Conservation (phyloP, 2,888 invertebrate species). For the Lasioglossum vierecki region DNA sequence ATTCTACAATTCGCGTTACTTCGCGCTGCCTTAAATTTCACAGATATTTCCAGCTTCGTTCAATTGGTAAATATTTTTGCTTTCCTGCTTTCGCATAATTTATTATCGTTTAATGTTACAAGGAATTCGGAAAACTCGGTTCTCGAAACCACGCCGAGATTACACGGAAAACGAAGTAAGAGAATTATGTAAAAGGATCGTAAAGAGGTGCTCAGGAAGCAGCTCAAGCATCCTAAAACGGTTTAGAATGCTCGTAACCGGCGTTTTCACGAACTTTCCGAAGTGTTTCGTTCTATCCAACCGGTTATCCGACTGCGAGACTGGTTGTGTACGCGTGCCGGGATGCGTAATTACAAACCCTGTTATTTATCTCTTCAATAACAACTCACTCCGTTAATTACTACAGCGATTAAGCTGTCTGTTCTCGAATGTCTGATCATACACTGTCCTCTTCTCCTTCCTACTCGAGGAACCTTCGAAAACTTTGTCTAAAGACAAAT, state of each 20-base stretch:
- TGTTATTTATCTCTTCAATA: background rate
- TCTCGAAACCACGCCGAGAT: background rate
- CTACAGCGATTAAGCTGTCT: background rate
- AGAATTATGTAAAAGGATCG: constrained; percentile 7
- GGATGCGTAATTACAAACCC: constrained; percentile 52
- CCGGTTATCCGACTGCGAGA: constrained; percentile 57
- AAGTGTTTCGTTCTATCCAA: constrained; percentile 64
- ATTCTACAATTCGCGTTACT: background rate
- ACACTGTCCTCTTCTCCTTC: background rate
- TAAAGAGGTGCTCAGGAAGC: constrained; percentile 27
- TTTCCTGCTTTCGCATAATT: background rate
- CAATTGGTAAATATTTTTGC: too few species aligned
- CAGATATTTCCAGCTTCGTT: background rate
- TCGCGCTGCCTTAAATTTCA: background rate
- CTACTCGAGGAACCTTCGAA: background rate
- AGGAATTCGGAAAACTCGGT: background rate
- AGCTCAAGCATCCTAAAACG: constrained; percentile 56
- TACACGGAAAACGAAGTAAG: background rate
- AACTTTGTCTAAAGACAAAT: background rate
- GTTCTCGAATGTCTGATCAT: background rate
- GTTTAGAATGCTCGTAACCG: constrained; percentile 62
- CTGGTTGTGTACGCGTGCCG: constrained; percentile 27
- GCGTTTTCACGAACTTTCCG: constrained; percentile 54
- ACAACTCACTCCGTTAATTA: background rate
- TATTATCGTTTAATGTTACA: background rate